Conservation (phyloP, 2,888 invertebrate genomes). For the Polyommatus icarus region DNA sequence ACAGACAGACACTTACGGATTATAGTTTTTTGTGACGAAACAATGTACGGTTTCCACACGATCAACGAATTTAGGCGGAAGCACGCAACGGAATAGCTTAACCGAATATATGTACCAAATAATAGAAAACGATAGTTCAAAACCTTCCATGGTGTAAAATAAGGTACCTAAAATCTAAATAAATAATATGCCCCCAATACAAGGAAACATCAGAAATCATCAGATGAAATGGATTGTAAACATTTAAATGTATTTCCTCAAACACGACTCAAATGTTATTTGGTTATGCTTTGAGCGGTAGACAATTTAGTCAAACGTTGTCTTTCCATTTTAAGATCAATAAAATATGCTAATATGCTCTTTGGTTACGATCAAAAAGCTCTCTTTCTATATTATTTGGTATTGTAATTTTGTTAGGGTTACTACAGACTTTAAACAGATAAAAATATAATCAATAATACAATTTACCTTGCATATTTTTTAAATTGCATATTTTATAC, state of each 20-base stretch:
- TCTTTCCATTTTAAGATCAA: not conserved
- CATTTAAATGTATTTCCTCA: not conserved
- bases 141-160: not conserved
- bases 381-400: not conserved
- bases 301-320: not conserved
- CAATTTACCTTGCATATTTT: no score
- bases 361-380: not conserved
- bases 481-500: no score
- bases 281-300: not conserved
- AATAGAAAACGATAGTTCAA: not conserved
- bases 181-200: not conserved
- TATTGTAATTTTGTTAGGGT: not conserved
- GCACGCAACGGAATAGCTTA: no score
- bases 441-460: no score
- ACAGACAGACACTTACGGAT: no score
- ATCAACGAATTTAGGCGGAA: no score
- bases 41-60: no score
- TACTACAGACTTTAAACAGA: no score
- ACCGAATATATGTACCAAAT: no score
- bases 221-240: not conserved
- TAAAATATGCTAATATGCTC: not conserved
- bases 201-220: not conserved
- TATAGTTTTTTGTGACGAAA: no score
- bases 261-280: not conserved
- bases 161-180: not conserved